Percentiles rank a stretch among this genome's conserved stretches.
Conservation (phyloP, 2,797 vertebrate species). For the Mionectes olivaceus region DNA sequence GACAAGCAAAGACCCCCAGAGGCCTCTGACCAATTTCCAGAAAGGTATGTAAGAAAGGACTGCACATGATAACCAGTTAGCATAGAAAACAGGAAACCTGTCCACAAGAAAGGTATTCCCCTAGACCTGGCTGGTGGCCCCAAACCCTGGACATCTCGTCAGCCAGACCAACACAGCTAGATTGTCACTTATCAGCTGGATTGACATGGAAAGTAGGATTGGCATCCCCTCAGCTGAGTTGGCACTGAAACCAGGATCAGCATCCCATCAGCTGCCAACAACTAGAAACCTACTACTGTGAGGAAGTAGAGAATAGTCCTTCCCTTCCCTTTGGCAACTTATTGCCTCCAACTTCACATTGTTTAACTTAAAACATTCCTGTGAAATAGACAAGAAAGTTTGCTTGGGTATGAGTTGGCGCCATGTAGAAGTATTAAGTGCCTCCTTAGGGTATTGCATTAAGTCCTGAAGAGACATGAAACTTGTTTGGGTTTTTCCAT, state of each 20-base stretch:
- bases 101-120: rapidly evolving
- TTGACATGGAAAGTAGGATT: neutral
- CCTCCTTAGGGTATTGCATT: neutral
- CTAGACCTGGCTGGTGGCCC: neutral
- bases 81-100: neutral
- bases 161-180: neutral
- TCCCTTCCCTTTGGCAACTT: neutral
- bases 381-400: neutral
- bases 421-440: neutral
- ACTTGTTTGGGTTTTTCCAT: neutral
- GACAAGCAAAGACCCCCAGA: neutral
- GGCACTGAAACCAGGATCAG: neutral
- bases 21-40: neutral
- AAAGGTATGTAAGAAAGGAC: neutral
- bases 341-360: neutral
- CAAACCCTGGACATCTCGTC: too few relatives aligned
- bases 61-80: neutral
- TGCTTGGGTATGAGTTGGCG: neutral
- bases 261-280: neutral
- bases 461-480: neutral
- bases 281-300: neutral
- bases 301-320: neutral
- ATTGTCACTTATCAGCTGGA: neutral
- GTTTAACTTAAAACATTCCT: neutral
- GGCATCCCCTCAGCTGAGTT: neutral